Conservation (phyloP, 2,797 vertebrate species). For the Pygocentrus nattereri region DNA sequence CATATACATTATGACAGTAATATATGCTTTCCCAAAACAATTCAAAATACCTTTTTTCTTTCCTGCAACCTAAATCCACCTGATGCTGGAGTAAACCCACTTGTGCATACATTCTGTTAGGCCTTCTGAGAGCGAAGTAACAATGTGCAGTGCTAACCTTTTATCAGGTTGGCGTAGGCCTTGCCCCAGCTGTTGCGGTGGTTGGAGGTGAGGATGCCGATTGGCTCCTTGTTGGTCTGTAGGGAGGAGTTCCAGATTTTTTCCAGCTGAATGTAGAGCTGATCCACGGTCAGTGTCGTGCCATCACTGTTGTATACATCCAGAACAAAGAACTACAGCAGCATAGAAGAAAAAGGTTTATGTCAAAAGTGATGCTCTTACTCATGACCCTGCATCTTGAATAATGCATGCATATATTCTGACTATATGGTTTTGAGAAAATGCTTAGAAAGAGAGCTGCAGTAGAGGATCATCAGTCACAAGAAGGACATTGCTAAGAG, state of each 20-base stretch:
- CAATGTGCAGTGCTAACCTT: slow-evolving; percentile 78
- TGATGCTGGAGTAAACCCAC: not conserved
- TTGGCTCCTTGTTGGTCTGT: slow-evolving; percentile 83
- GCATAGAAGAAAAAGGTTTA: not conserved
- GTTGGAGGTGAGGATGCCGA: slow-evolving; percentile 94
- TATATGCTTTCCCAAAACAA: not conserved
- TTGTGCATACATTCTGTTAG: not conserved
- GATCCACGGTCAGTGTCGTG: slow-evolving; percentile 84
- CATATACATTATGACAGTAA: too few relatives aligned
- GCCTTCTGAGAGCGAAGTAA: not conserved
- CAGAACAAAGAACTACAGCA: slow-evolving; percentile 89
- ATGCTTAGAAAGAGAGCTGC: too few relatives aligned
- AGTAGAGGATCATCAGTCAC: too few relatives aligned
- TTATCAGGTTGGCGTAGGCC: slow-evolving; percentile 87
- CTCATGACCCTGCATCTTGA: too few relatives aligned
- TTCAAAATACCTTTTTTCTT: not conserved
- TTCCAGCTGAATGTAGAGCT: slow-evolving; percentile 90
- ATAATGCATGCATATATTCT: too few relatives aligned
- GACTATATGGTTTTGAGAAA: too few relatives aligned
- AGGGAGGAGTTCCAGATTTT: slow-evolving; percentile 89
- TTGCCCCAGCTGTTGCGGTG: slow-evolving; percentile 93
- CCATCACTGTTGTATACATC: slow-evolving; percentile 91
- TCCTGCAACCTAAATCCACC: not conserved
- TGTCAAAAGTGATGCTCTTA: too few relatives aligned
- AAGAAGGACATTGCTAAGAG: too few relatives aligned